phyloP scores from a whole-genome alignment of 2,113 vertebrate species.

The Malurus melanocephalus region DNA sequence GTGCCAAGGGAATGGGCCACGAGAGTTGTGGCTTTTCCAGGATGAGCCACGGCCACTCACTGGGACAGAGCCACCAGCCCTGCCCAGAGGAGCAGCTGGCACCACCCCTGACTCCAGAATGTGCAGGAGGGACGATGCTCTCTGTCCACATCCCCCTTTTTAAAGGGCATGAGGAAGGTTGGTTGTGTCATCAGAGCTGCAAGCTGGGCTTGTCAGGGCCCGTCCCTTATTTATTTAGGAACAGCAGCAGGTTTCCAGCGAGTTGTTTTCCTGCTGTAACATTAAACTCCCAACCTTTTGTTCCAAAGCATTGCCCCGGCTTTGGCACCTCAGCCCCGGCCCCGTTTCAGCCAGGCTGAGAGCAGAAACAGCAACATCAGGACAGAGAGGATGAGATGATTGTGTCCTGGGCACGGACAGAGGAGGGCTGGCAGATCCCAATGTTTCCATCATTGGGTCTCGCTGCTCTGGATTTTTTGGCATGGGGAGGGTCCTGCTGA shows the following conservation, averaged over 20 bases:
- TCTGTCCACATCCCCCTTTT: fast-evolving
- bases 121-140: background rate
- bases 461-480: no score
- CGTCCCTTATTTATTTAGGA: background rate
- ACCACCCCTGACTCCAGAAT: background rate
- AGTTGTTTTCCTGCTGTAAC: conserved; percentile 6
- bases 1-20: background rate
- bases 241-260: background rate
- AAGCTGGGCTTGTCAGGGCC: background rate
- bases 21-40: background rate
- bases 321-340: background rate
- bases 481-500: no score
- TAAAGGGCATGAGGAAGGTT: background rate
- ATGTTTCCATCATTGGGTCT: no score
- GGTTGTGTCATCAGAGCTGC: background rate
- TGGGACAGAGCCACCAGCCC: no score
- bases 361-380: no score
- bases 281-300: conserved; percentile 21
- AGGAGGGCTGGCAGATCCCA: no score
- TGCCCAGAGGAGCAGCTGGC: background rate
- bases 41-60: background rate
- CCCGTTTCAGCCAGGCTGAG: background rate
- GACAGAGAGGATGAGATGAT: no score
- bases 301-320: background rate
- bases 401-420: no score